A percentile compares a stretch with the other conserved stretches of the same genome.
phyloP scores from a whole-genome alignment of 2,113 vertebrate species.

The Gavialis gangeticus region DNA sequence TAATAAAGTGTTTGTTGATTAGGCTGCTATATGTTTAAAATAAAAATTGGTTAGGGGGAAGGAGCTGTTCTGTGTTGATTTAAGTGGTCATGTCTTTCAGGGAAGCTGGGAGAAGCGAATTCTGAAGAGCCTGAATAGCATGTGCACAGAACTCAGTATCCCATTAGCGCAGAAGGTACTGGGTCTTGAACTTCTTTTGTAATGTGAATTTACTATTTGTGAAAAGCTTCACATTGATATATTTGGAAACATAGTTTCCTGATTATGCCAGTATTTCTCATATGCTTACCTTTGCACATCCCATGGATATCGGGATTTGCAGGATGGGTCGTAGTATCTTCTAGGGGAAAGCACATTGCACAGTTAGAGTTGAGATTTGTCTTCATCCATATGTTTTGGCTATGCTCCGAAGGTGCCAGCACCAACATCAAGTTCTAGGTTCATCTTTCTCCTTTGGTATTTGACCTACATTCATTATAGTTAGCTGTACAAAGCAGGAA shows the following conservation, averaged over 20 bases:
- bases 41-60: background rate
- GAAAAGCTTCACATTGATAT: background rate
- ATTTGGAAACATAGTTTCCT: background rate
- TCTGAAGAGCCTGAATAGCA: constrained; percentile 97
- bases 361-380: background rate
- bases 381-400: background rate
- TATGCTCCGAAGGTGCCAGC: background rate
- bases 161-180: constrained; percentile 92
- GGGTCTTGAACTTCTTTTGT: background rate
- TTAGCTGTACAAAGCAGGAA: no score
- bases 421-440: background rate
- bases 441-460: background rate
- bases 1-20: background rate
- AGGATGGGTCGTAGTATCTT: background rate
- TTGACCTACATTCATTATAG: no score
- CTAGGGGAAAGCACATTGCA: background rate
- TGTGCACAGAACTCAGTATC: constrained; percentile 93
- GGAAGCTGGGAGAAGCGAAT: constrained; percentile 97
- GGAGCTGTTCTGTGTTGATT: background rate
- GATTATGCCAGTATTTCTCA: background rate
- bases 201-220: background rate
- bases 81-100: constrained; percentile 74
- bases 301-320: background rate
- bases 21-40: background rate
- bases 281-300: background rate